Percentiles rank a stretch among this genome's conserved stretches.
These are phyloP conservation scores for Mesochorus sp. DNA, from an alignment of 2,888 invertebrate genomes.

Conservation along the genomic window DNA sequence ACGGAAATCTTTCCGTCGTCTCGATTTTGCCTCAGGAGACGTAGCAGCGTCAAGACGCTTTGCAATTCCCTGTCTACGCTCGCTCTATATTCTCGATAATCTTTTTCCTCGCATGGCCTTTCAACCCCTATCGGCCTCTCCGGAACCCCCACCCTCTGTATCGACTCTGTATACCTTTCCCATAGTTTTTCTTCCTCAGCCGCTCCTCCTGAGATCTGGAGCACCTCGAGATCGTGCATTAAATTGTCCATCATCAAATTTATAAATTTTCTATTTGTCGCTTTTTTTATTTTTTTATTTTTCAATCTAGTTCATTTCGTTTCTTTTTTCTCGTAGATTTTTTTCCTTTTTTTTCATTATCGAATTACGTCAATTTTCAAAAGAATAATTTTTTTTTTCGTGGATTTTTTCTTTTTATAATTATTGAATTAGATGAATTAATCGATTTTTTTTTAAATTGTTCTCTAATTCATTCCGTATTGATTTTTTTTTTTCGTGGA, in stretches of 20 bases:
- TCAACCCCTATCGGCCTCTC: conserved; percentile 63
- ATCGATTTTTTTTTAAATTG: too few relatives aligned
- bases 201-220: conserved; percentile 67
- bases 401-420: too few relatives aligned
- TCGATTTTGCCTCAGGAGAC: conserved; percentile 62
- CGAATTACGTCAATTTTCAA: too few relatives aligned
- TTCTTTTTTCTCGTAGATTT: not conserved
- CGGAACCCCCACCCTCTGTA: conserved; percentile 72
- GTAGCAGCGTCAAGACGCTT: conserved; percentile 69
- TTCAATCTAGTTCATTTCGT: not conserved
- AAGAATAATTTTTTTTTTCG: too few relatives aligned
- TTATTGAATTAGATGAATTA: too few relatives aligned
- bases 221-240: conserved; percentile 68
- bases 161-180: conserved; percentile 67
- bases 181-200: conserved; percentile 65
- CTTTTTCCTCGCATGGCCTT: conserved; percentile 75
- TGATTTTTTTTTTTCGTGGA: too few relatives aligned
- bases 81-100: conserved; percentile 73
- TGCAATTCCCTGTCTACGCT: conserved; percentile 71
- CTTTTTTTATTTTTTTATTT: not conserved
- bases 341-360: too few relatives aligned
- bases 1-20: conserved; percentile 48
- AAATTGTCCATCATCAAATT: conserved; percentile 70
- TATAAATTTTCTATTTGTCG: not conserved
- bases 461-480: too few relatives aligned